Percentiles rank a stretch among this genome's conserved stretches.
These are phyloP conservation scores for Seira ritae DNA, from an alignment of 2,888 invertebrate genomes.

Conservation along the genomic window DNA sequence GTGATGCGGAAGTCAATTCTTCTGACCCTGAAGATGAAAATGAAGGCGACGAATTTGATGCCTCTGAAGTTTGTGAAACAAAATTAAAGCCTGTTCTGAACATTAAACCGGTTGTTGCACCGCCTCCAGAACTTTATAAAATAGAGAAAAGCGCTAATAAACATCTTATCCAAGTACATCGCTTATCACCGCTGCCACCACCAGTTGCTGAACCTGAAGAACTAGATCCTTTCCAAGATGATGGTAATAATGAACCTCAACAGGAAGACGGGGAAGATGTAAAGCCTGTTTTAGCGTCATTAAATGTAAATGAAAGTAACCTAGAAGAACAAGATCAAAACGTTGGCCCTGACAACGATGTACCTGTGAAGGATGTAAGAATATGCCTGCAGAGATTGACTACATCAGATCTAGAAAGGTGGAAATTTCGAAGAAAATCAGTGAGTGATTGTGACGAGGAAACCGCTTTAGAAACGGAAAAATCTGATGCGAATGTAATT, in stretches of 20 bases:
- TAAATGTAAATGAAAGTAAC: too few relatives aligned
- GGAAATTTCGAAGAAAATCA: not conserved
- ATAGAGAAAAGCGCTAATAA: not conserved
- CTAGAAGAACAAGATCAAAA: too few relatives aligned
- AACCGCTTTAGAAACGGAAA: not conserved
- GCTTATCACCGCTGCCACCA: constrained; percentile 11
- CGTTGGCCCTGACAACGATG: not conserved
- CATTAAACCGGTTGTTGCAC: constrained; percentile 14
- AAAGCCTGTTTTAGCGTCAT: not conserved
- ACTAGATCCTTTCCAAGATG: not conserved
- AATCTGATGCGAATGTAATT: not conserved
- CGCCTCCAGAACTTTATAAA: constrained; percentile 25
- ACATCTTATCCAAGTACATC: constrained; percentile 32
- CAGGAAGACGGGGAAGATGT: not conserved
- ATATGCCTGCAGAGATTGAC: not conserved
- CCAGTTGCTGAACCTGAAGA: not conserved
- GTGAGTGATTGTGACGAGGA: not conserved
- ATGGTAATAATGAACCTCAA: too few relatives aligned
- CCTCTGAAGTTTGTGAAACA: not conserved
- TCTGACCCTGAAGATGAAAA: not conserved
- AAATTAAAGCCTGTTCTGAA: not conserved
- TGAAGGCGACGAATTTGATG: not conserved
- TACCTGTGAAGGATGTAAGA: too few relatives aligned
- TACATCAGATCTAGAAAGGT: not conserved
- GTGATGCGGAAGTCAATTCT: not conserved